These are phyloP conservation scores for Odontothrips loti DNA, from an alignment of 2,888 invertebrate species.

Conservation along the genomic window DNA sequence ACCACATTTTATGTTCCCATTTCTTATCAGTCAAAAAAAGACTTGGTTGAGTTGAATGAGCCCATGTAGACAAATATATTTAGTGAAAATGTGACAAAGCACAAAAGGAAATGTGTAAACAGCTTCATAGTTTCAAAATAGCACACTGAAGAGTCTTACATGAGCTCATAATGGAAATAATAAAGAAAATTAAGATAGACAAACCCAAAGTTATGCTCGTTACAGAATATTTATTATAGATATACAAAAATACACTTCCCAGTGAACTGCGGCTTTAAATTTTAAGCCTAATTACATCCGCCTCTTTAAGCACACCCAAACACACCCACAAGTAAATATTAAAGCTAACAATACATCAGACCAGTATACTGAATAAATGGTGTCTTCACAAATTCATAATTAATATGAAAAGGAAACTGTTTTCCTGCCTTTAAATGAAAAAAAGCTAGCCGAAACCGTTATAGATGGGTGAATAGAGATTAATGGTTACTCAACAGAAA, in stretches of 20 bases:
- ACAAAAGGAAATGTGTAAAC: not conserved
- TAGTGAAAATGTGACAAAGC: not conserved
- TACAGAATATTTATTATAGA: constrained; percentile 21
- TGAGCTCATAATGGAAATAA: constrained; percentile 3
- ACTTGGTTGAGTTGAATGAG: not conserved
- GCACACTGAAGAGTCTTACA: not conserved
- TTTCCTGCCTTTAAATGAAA: too few relatives aligned
- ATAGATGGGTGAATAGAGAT: too few relatives aligned
- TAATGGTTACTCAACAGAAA: too few relatives aligned
- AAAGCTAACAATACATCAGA: not conserved
- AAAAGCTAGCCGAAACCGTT: too few relatives aligned
- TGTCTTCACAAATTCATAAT: not conserved
- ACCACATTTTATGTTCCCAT: too few relatives aligned
- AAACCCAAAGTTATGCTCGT: constrained; percentile 11
- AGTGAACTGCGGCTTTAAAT: not conserved
- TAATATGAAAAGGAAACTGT: too few relatives aligned
- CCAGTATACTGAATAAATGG: not conserved
- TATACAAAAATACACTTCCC: constrained; percentile 26
- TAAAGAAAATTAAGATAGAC: constrained; percentile 5
- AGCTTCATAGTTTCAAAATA: not conserved
- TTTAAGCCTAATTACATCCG: not conserved
- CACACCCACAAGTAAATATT: not conserved
- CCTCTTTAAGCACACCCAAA: not conserved
- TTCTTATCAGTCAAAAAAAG: not conserved
- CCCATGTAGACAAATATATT: not conserved